These are phyloP conservation scores for Psilanteris sp. DNA, from an alignment of 1,140 invertebrate species.

Conservation along the genomic window DNA sequence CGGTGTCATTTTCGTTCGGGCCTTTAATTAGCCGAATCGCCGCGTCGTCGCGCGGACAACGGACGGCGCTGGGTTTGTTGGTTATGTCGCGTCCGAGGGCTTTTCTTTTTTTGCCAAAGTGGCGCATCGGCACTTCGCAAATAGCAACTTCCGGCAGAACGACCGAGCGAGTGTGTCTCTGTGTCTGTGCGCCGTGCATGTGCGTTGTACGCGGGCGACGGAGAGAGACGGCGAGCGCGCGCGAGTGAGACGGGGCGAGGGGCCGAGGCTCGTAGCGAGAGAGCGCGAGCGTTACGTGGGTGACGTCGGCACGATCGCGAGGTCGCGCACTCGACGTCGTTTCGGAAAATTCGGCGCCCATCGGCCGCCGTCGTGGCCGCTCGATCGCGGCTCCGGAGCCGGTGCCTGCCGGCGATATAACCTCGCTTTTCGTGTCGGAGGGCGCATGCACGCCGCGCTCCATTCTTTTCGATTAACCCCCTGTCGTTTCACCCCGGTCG, in stretches of 20 bases:
- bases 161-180: background rate
- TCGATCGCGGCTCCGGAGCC: constrained; percentile 8
- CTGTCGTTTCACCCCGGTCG: background rate
- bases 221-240: background rate
- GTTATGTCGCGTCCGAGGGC: constrained; percentile 14
- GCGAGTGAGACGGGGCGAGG: background rate
- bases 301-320: constrained; percentile 19
- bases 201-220: background rate
- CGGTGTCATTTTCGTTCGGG: background rate
- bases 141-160: constrained; percentile 44
- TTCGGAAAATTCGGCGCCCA: constrained; percentile 7
- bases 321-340: constrained; percentile 5
- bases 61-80: constrained; percentile 13
- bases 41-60: background rate
- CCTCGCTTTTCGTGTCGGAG: constrained; percentile 1
- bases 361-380: constrained; percentile 4
- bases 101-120: constrained; percentile 26
- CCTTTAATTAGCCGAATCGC: too few relatives aligned
- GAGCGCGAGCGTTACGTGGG: constrained; percentile 4
- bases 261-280: background rate
- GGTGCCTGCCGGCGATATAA: constrained; percentile 24
- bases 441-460: constrained; percentile 24
- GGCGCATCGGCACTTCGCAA: constrained; percentile 36
- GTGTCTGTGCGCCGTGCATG: constrained; percentile 2
- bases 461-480: constrained; percentile 14